Conservation (phyloP, 2,113 vertebrate species). For the Anguilla rostrata region DNA sequence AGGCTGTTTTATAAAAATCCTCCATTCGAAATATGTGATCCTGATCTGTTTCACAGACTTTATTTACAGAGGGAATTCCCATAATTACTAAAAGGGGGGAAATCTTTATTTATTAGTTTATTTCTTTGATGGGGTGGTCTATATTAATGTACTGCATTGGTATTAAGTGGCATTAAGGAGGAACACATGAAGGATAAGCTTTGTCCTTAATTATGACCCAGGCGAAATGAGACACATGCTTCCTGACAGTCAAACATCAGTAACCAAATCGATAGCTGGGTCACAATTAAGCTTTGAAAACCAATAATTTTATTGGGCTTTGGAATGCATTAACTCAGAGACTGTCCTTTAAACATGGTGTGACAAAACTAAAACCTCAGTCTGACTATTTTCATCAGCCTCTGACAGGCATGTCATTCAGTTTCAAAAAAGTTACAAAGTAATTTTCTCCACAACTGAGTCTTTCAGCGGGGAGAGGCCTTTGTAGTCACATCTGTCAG, state of each 20-base stretch:
- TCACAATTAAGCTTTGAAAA: not conserved
- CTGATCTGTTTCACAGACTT: no score
- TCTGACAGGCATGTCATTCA: conserved; percentile 58
- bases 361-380: conserved; percentile 31
- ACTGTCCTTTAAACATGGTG: conserved; percentile 36
- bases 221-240: not conserved
- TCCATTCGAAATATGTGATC: no score
- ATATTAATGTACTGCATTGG: no score
- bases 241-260: not conserved
- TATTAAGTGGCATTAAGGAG: not conserved
- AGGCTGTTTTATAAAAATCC: no score
- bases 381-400: conserved; percentile 48
- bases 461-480: conserved; percentile 36
- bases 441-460: conserved; percentile 60
- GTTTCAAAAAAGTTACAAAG: conserved; percentile 47
- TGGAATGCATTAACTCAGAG: conserved; percentile 16
- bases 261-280: not conserved
- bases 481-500: conserved; percentile 68
- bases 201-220: not conserved
- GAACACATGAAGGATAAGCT: not conserved
- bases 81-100: no score
- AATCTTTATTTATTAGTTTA: no score
- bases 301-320: not conserved
- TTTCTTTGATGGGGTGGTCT: no score
- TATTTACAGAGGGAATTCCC: no score